phyloP scores from a whole-genome alignment of 2,797 vertebrate genomes.

The Selene dorsalis region DNA sequence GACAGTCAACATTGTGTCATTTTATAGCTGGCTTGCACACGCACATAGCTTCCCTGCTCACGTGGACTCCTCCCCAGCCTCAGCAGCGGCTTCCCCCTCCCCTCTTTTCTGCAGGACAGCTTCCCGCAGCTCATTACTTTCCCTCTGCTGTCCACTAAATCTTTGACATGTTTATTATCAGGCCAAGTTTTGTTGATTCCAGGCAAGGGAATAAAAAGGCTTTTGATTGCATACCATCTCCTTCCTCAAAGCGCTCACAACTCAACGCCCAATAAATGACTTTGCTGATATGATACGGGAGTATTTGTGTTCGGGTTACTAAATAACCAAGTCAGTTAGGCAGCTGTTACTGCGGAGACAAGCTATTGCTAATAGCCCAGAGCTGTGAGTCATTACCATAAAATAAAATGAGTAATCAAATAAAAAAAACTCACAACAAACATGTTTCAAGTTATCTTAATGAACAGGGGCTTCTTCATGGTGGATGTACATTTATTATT shows the following conservation, averaged over 20 bases:
- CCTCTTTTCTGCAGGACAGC: conserved; percentile 11
- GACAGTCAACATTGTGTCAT: conserved; percentile 56
- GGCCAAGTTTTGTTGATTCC: conserved; percentile 38
- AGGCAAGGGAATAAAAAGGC: conserved; percentile 45
- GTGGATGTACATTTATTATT: not conserved
- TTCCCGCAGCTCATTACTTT: not conserved
- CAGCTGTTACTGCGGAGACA: conserved; percentile 37
- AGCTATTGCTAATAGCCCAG: conserved; percentile 42
- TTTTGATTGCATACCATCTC: conserved; percentile 24
- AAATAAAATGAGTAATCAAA: conserved; percentile 49
- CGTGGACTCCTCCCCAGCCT: conserved; percentile 13
- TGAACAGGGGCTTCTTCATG: conserved; percentile 12
- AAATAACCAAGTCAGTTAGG: conserved; percentile 68
- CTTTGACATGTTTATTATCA: conserved; percentile 43
- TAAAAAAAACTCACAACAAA: conserved; percentile 33
- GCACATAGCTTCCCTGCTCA: conserved; percentile 22
- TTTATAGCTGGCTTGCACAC: conserved; percentile 42
- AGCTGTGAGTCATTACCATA: conserved; percentile 54
- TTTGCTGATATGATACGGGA: conserved; percentile 69
- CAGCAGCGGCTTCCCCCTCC: not conserved
- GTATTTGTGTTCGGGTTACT: conserved; percentile 77
- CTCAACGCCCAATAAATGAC: conserved; percentile 60
- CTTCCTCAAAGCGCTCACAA: conserved; percentile 50
- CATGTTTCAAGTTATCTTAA: conserved; percentile 23
- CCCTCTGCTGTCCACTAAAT: conserved; percentile 18